phyloP scores from a whole-genome alignment of 2,113 vertebrate species.

The Corythoichthys haematopterus region DNA sequence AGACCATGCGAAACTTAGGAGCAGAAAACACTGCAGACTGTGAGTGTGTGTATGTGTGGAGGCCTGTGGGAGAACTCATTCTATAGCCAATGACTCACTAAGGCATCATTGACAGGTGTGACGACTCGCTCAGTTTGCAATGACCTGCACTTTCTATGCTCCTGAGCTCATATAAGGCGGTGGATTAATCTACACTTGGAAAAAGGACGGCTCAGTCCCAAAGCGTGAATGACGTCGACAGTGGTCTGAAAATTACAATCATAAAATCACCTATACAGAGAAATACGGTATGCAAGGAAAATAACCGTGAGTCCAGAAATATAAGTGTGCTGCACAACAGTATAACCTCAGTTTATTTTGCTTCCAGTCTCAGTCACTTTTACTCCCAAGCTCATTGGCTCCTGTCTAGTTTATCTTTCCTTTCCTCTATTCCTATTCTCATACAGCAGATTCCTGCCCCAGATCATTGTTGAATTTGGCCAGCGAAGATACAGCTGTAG shows the following conservation, averaged over 20 bases:
- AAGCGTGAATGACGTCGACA: constrained; percentile 11
- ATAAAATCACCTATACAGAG: neutral
- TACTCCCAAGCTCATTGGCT: constrained; percentile 17
- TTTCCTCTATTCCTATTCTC: constrained; percentile 9
- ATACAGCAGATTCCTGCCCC: neutral
- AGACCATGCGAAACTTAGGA: constrained; percentile 29
- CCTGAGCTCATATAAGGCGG: constrained; percentile 4
- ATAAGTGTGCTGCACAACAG: constrained; percentile 30
- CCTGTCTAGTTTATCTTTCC: constrained; percentile 20
- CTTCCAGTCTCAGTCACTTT: constrained; percentile 24
- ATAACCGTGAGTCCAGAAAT: constrained; percentile 11
- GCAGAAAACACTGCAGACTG: constrained; percentile 19
- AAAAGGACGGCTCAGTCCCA: constrained; percentile 14
- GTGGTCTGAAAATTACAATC: neutral
- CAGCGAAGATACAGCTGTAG: constrained; percentile 6
- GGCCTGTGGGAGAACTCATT: constrained; percentile 31
- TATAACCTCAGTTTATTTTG: constrained; percentile 48
- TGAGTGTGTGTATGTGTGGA: neutral
- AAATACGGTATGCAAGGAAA: neutral
- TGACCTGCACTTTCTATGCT: constrained; percentile 7
- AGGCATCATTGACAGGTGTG: constrained; percentile 20
- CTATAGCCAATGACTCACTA: constrained; percentile 47
- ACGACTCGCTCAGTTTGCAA: neutral
- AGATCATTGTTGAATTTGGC: constrained; percentile 9
- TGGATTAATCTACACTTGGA: constrained; percentile 27